These are phyloP conservation scores for Ypsolopha scabrella DNA, from an alignment of 2,888 invertebrate genomes.

Conservation along the genomic window DNA sequence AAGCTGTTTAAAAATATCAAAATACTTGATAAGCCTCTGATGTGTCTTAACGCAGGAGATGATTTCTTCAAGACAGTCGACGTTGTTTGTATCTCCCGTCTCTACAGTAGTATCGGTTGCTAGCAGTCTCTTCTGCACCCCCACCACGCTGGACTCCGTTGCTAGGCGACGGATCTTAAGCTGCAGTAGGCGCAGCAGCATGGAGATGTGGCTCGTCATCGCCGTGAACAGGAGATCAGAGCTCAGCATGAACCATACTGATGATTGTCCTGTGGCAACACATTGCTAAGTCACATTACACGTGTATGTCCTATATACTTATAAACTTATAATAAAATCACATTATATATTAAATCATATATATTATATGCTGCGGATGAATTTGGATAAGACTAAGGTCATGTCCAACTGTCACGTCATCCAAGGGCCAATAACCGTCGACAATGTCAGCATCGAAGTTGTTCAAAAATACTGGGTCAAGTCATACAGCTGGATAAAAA, in stretches of 20 bases:
- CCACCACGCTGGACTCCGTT: neutral
- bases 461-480: too few relatives aligned
- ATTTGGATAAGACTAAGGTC: too few relatives aligned
- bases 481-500: too few relatives aligned
- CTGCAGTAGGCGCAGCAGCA: conserved; percentile 41
- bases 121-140: conserved; percentile 17
- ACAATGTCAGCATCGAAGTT: too few relatives aligned
- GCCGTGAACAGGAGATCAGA: conserved; percentile 47
- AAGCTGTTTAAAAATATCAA: neutral
- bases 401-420: too few relatives aligned
- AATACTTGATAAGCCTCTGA: conserved; percentile 39
- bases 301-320: too few relatives aligned
- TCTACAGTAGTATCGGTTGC: conserved; percentile 5
- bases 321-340: too few relatives aligned
- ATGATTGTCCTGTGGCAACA: neutral
- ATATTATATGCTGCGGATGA: too few relatives aligned
- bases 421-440: too few relatives aligned
- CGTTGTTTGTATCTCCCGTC: neutral
- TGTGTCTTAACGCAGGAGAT: conserved; percentile 37
- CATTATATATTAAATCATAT: too few relatives aligned
- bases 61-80: conserved; percentile 34
- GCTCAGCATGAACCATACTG: conserved; percentile 27
- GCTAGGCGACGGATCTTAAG: conserved; percentile 34
- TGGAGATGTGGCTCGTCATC: conserved; percentile 50
- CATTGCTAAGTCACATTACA: neutral